Base-by-base conservation (phyloP, 2,113 vertebrate species). In the Phaethon lepturus region DNA sequence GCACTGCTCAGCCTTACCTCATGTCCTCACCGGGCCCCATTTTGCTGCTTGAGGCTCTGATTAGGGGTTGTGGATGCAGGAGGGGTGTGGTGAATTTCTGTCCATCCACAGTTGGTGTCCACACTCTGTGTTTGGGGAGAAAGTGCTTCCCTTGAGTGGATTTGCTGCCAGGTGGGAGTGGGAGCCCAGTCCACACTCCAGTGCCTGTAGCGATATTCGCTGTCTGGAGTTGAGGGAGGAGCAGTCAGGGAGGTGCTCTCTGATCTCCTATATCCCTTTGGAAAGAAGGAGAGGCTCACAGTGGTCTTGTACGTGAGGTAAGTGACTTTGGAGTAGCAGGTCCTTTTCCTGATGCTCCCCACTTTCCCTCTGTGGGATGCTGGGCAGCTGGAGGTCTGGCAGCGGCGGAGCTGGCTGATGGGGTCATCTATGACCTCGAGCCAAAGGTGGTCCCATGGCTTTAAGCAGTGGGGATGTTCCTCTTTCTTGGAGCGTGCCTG, bases 271-370 rank as follows among this genome's bases (percentile, higher is more conserved):
- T 40, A 72, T 72, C 47, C 17, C 58, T 84, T 82, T 85, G 49
- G 56, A 73, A 89, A 76, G 26, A 29, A 52, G 28, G 18, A 56
- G 68, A 58, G 67, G 76, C 29, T 86, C 0, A 0, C 56, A 50
- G 38, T 92, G 59, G 31, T 75, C 28, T 80, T 66, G 24, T 53
- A 45, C 5, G 0, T 58, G 66, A 96, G 84, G 81, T 95, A 91
- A 94, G 90, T 92, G 58, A 66, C 60, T 94, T 49, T 42, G 80
- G 73, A 78, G 64, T n/a, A 81, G 69, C 26, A 68, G 66, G 33
- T 60, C 53, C 19, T 83, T 86, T 63, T 56, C 38, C 40, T 64
- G 35, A 18, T 87, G 84, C 31, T 84, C 60, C 82, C 25, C 5
- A 23, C 56, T 86, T 59, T 67, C 42, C 11, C 11, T 2, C 77